Conservation (phyloP, 2,888 invertebrate species). For the Pyrgus malvae region DNA sequence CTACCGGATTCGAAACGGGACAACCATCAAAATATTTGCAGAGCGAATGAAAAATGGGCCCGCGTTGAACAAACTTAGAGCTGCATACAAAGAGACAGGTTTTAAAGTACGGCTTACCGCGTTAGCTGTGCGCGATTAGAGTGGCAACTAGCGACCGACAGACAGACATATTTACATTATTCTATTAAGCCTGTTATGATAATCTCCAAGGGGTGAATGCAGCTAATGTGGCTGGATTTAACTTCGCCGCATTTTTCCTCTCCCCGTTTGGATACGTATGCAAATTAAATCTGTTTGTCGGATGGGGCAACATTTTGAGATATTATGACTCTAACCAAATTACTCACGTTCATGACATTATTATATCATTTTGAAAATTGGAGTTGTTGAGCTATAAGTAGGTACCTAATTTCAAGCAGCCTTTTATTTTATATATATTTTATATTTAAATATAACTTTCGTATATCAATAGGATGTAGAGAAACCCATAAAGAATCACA, state of each 20-base stretch:
- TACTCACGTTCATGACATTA: too few species aligned
- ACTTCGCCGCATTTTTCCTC: slow-evolving; percentile 51
- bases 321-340: slow-evolving; percentile 1
- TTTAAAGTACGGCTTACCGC: slow-evolving; percentile 66
- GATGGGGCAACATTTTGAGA: slow-evolving; percentile 9
- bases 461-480: too few species aligned
- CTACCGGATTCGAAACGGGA: slow-evolving; percentile 28
- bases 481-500: too few species aligned
- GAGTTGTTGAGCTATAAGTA: too few species aligned
- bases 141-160: slow-evolving; percentile 57
- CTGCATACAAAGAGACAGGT: slow-evolving; percentile 58
- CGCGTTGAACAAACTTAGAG: slow-evolving; percentile 59
- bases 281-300: slow-evolving; percentile 33
- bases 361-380: too few species aligned
- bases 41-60: slow-evolving; percentile 67
- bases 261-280: slow-evolving; percentile 46
- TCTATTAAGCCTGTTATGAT: slow-evolving; percentile 72
- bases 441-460: too few species aligned
- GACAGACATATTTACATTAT: slow-evolving; percentile 69
- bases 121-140: slow-evolving; percentile 65
- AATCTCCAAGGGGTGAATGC: slow-evolving; percentile 67
- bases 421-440: too few species aligned
- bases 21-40: slow-evolving; percentile 76
- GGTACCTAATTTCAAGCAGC: too few species aligned
- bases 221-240: slow-evolving; percentile 64